A percentile compares a stretch with the other conserved stretches of the same genome.
Conservation (phyloP, 2,797 vertebrate species). For the Pagetopsis macropterus region DNA sequence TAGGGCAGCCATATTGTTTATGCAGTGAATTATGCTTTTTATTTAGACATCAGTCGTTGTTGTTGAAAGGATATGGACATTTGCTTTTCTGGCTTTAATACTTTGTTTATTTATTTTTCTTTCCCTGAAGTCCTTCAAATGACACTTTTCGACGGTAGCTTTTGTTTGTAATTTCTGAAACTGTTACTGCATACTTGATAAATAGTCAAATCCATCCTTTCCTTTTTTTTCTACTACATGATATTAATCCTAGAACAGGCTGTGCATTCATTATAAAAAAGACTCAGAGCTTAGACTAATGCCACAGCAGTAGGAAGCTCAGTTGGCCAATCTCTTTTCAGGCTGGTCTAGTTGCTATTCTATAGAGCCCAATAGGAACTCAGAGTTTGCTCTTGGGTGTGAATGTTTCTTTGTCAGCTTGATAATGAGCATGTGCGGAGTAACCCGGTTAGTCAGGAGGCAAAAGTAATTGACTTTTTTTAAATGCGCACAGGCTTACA, state of each 20-base stretch:
- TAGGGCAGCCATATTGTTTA: background rate
- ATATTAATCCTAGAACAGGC: background rate
- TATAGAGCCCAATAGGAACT: conserved; percentile 33
- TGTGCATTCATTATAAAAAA: background rate
- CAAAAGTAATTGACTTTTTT: background rate
- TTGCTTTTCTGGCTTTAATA: background rate
- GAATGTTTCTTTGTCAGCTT: conserved; percentile 18
- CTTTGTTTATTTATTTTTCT: background rate
- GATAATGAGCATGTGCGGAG: conserved; percentile 9
- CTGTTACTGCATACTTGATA: too few relatives aligned
- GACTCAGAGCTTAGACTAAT: conserved; percentile 15
- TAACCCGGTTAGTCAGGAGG: background rate
- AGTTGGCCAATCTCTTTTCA: conserved; percentile 29
- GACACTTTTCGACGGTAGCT: background rate
- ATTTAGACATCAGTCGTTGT: background rate
- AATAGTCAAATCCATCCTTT: background rate
- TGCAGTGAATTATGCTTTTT: conserved; percentile 3
- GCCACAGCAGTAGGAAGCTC: conserved; percentile 32
- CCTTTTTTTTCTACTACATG: background rate
- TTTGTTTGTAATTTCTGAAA: background rate
- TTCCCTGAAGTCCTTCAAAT: background rate
- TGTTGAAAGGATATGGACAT: background rate
- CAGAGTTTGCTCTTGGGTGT: conserved; percentile 33
- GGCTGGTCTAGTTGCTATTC: conserved; percentile 42
- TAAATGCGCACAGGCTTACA: background rate